Conservation (phyloP, 2,888 invertebrate genomes). For the Cactoblastis cactorum region DNA sequence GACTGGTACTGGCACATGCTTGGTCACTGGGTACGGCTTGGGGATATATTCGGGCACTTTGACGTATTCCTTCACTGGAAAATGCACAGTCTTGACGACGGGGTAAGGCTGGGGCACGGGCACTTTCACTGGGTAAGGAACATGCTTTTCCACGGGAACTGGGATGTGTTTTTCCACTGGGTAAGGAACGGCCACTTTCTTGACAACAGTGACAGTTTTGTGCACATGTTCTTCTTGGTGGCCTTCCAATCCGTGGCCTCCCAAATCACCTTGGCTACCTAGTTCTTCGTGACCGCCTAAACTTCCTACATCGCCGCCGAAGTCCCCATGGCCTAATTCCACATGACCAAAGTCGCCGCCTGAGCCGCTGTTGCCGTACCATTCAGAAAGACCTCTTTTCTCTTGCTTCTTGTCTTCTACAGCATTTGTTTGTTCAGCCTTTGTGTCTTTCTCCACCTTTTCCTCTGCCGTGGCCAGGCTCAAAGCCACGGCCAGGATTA, state of each 20-base stretch:
- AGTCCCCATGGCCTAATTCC: constrained; percentile 23
- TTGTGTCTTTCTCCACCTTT: constrained; percentile 66
- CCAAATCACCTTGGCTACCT: constrained; percentile 35
- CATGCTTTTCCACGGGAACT: constrained; percentile 83
- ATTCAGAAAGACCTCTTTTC: constrained; percentile 76
- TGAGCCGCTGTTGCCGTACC: constrained; percentile 62
- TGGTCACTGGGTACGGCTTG: constrained; percentile 84
- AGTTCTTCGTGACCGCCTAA: constrained; percentile 26
- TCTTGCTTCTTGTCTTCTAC: constrained; percentile 77
- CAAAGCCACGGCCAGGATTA: constrained; percentile 75
- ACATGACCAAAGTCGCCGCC: constrained; percentile 37
- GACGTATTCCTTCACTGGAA: constrained; percentile 82
- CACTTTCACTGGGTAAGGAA: constrained; percentile 84
- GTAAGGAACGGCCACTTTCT: constrained; percentile 86
- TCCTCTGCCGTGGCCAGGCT: constrained; percentile 79
- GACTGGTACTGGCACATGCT: constrained; percentile 82
- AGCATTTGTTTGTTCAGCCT: constrained; percentile 61
- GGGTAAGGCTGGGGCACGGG: constrained; percentile 85
- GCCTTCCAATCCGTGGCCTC: constrained; percentile 33
- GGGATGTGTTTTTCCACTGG: constrained; percentile 85
- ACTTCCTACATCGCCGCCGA: constrained; percentile 34
- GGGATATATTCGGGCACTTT: constrained; percentile 84
- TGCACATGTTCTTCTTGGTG: constrained; percentile 69
- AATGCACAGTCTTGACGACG: constrained; percentile 83
- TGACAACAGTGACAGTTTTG: constrained; percentile 83